Conservation (phyloP, 2,888 invertebrate genomes). For the Cephus spinipes region DNA sequence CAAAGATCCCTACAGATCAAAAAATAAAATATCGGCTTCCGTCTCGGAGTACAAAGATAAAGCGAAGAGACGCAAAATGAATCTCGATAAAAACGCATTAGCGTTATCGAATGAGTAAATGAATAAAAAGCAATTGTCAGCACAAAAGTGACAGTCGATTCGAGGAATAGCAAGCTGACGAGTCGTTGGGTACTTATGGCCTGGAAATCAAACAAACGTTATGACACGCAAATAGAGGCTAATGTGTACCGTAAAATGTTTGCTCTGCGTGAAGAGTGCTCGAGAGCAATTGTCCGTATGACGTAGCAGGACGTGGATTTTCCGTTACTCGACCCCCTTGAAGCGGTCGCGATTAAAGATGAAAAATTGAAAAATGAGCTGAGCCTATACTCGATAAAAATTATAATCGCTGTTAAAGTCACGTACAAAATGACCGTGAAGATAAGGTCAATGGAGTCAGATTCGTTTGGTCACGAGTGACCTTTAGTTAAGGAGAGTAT, state of each 20-base stretch:
- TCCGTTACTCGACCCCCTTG: neutral
- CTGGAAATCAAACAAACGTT: neutral
- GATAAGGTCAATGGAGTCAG: neutral
- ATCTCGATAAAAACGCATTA: neutral
- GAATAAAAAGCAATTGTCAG: neutral
- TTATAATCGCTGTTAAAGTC: neutral
- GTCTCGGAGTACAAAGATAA: neutral
- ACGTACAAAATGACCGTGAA: neutral
- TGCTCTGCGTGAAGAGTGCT: conserved; percentile 28
- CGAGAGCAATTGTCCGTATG: conserved; percentile 12
- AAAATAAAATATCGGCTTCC: neutral
- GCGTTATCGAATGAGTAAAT: neutral
- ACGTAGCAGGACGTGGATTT: neutral
- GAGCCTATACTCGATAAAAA: neutral
- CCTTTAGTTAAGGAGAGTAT: neutral
- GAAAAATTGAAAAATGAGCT: neutral
- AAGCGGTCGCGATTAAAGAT: neutral
- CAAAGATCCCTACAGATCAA: neutral
- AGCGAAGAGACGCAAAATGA: neutral
- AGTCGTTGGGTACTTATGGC: neutral
- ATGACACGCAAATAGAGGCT: conserved; percentile 32
- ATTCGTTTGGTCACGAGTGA: neutral
- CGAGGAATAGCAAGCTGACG: neutral
- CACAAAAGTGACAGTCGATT: neutral
- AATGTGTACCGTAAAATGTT: conserved; percentile 44